A percentile compares a stretch with the other conserved stretches of the same genome.
phyloP scores from a whole-genome alignment of 1,140 invertebrate species.

The Zaprionus capensis region DNA sequence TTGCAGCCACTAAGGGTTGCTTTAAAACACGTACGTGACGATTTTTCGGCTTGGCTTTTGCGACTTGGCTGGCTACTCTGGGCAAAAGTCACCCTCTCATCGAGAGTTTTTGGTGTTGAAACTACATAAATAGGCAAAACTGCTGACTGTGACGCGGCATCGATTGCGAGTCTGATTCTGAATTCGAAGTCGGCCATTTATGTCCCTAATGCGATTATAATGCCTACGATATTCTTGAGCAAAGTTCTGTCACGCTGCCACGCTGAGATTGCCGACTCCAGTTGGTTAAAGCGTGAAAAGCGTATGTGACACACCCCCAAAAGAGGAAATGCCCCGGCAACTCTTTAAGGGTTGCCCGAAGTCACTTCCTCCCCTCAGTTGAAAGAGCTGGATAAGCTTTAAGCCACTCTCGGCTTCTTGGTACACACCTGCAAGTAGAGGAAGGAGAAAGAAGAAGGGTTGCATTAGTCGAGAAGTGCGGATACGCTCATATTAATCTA shows the following conservation, averaged over 20 bases:
- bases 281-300: constrained; percentile 75
- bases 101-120: constrained; percentile 38
- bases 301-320: constrained; percentile 54
- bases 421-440: constrained; percentile 76
- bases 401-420: constrained; percentile 40
- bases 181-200: constrained; percentile 74
- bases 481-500: constrained; percentile 11
- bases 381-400: constrained; percentile 36
- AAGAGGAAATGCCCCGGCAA: background rate
- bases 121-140: constrained; percentile 71
- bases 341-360: constrained; percentile 46
- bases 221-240: constrained; percentile 59
- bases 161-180: constrained; percentile 37
- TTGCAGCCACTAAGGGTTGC: constrained; percentile 66
- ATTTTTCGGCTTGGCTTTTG: constrained; percentile 44
- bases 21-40: constrained; percentile 73
- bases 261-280: constrained; percentile 58
- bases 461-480: constrained; percentile 62
- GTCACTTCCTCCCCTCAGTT: background rate
- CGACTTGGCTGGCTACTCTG: constrained; percentile 38
- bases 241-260: constrained; percentile 34
- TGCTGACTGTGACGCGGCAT: constrained; percentile 35
- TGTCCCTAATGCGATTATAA: constrained; percentile 80
- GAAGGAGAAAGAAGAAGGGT: constrained; percentile 58
- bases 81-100: constrained; percentile 69